A percentile compares a stretch with the other conserved stretches of the same genome.
These are phyloP conservation scores for Bubalus kerabau DNA, from an alignment of 2,113 vertebrate species.

Conservation along the genomic window DNA sequence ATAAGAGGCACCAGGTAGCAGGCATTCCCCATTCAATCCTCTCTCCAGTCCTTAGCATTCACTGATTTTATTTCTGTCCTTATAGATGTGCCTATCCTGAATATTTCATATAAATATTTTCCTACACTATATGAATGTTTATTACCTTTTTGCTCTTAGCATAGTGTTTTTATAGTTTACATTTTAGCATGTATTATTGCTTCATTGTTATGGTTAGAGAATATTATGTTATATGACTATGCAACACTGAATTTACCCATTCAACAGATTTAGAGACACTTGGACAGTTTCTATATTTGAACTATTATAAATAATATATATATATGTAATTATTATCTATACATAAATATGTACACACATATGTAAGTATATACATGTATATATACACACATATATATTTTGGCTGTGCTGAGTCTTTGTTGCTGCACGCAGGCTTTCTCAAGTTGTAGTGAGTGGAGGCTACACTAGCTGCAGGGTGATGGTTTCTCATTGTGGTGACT, in stretches of 20 bases:
- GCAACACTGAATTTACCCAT: neutral
- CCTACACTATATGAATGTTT: neutral
- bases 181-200: neutral
- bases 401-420: neutral
- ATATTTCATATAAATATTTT: neutral
- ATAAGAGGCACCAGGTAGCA: neutral
- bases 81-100: neutral
- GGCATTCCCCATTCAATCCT: neutral
- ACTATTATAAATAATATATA: neutral
- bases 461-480: neutral
- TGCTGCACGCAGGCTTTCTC: neutral
- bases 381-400: neutral
- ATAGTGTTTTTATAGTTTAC: neutral
- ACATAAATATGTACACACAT: neutral
- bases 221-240: neutral
- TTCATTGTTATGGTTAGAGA: neutral
- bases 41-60: neutral
- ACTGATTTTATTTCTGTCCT: neutral
- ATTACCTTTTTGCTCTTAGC: neutral
- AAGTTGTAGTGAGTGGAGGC: neutral
- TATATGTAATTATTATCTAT: neutral
- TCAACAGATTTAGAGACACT: neutral
- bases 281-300: neutral
- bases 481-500: neutral
- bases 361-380: fast-evolving